Conservation (phyloP, 2,113 vertebrate genomes). For the Acrocephalus kingi region DNA sequence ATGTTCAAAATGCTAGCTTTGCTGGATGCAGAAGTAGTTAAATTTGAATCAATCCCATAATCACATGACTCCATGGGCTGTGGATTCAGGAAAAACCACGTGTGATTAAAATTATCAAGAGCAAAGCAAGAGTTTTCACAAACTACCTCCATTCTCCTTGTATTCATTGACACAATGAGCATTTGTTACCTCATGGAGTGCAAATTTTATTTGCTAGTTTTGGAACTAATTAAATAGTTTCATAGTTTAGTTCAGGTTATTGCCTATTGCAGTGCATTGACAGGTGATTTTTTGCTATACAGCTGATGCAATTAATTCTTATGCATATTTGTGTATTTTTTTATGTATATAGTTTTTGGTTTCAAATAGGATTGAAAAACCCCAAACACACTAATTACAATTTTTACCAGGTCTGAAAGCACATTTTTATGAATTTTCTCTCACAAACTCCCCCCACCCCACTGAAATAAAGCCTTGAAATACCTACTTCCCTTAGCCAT, state of each 20-base stretch:
- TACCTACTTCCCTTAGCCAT: neutral
- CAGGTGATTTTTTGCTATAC: neutral
- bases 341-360: neutral
- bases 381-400: neutral
- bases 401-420: neutral
- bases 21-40: neutral
- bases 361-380: neutral
- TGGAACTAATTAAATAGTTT: neutral
- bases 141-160: neutral
- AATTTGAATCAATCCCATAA: neutral
- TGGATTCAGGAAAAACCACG: neutral
- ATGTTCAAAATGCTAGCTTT: neutral
- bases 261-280: neutral
- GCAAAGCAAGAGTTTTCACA: neutral
- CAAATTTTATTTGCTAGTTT: neutral
- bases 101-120: neutral
- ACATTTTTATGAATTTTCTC: neutral
- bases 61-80: neutral
- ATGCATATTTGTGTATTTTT: neutral
- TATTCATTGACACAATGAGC: neutral
- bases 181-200: neutral
- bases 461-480: neutral
- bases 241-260: neutral
- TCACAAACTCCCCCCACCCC: rapidly evolving
- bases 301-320: neutral